A percentile compares a stretch with the other conserved stretches of the same genome.
Evolutionary conservation across 1,140 invertebrate species (phyloP).

Genomic region (Diachasmimorpha longicaudata): DNA sequence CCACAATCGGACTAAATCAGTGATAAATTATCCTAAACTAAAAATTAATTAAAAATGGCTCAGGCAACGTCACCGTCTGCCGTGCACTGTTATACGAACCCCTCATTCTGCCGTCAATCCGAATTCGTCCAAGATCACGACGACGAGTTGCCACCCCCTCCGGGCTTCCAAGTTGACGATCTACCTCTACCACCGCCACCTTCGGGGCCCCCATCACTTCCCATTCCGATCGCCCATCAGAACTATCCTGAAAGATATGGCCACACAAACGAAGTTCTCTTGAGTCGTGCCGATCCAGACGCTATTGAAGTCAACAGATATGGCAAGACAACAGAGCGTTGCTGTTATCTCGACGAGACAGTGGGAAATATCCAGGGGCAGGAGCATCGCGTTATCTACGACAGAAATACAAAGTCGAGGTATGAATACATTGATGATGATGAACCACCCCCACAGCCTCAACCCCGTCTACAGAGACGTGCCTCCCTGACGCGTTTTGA

Average conservation of each 20-base stretch:
- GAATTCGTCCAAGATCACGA: conserved; percentile 61
- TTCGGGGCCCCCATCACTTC: neutral
- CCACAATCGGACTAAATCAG: neutral
- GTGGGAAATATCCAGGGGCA: neutral
- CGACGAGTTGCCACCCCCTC: conserved; percentile 44
- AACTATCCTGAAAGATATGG: conserved; percentile 32
- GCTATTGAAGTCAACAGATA: neutral
- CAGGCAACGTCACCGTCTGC: conserved; percentile 36
- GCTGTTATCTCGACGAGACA: conserved; percentile 49
- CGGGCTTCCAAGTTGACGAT: conserved; percentile 52
- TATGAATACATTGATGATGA: conserved; percentile 55
- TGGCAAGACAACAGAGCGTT: conserved; percentile 35
- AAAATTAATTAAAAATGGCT: conserved; percentile 30
- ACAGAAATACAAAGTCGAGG: conserved; percentile 30
- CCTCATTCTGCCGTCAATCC: conserved; percentile 77
- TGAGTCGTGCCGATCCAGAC: conserved; percentile 34
- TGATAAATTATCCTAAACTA: too few relatives aligned
- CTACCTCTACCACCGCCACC: conserved; percentile 51
- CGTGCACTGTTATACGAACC: conserved; percentile 73
- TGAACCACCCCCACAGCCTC: neutral
- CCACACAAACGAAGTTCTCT: conserved; percentile 52
- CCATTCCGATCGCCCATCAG: neutral
- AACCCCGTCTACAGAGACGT: neutral
- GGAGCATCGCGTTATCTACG: conserved; percentile 22
- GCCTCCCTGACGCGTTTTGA: conserved; percentile 23